Conservation (phyloP, 1,140 invertebrate genomes). For the Lepidurus packardi region DNA sequence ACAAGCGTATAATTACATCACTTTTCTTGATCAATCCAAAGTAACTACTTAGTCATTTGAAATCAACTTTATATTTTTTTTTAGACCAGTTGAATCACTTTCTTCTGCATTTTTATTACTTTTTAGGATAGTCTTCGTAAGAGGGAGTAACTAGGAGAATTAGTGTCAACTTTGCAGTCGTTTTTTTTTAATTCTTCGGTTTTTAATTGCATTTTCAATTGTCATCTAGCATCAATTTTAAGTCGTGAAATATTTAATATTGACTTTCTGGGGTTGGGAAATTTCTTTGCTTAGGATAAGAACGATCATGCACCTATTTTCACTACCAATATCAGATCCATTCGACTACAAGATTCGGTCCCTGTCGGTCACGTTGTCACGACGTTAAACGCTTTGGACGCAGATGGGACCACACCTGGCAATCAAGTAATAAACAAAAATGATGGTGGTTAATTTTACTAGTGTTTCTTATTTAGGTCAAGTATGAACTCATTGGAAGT, state of each 20-base stretch:
- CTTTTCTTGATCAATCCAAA: too few species aligned
- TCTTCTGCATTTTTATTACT: too few species aligned
- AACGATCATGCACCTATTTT: slow-evolving; percentile 63
- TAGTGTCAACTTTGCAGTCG: not conserved
- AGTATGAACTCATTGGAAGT: slow-evolving; percentile 72
- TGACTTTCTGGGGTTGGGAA: not conserved
- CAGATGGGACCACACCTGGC: slow-evolving; percentile 59
- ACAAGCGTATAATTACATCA: too few species aligned
- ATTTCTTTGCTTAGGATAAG: slow-evolving; percentile 40
- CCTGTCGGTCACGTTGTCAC: slow-evolving; percentile 71
- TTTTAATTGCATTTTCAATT: slow-evolving; percentile 27
- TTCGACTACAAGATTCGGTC: slow-evolving; percentile 74
- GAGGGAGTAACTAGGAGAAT: too few species aligned
- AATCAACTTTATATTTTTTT: too few species aligned
- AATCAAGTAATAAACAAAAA: slow-evolving; percentile 37
- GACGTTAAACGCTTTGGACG: slow-evolving; percentile 68
- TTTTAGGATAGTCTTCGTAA: too few species aligned
- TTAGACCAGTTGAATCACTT: too few species aligned
- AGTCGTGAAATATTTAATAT: not conserved
- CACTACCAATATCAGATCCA: slow-evolving; percentile 66
- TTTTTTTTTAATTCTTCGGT: slow-evolving; percentile 33
- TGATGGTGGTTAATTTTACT: not conserved
- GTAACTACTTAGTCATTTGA: too few species aligned
- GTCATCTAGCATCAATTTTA: not conserved
- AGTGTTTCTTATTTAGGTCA: slow-evolving; percentile 46